phyloP scores from a whole-genome alignment of 2,797 vertebrate species.

The Emydoidea blandingii region DNA sequence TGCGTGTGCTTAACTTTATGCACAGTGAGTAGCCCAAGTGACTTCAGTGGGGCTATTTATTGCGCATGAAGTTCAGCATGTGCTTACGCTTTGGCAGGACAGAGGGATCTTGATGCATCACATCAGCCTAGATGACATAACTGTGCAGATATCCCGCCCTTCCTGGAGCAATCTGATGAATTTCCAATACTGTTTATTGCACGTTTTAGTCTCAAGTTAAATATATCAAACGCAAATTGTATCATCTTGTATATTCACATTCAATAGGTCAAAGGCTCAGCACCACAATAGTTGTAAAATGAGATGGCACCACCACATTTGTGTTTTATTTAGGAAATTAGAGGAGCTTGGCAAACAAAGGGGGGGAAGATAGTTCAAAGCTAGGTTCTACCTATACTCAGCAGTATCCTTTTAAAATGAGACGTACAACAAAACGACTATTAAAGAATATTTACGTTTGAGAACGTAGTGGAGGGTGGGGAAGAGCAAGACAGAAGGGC shows the following conservation, averaged over 20 bases:
- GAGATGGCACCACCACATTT: not conserved
- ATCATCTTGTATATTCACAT: not conserved
- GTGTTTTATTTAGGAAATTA: not conserved
- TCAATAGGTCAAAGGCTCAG: not conserved
- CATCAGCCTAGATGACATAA: not conserved
- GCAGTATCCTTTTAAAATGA: not conserved
- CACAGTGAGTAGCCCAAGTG: fast-evolving
- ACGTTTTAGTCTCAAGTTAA: not conserved
- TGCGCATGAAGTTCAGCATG: not conserved
- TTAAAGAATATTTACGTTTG: not conserved
- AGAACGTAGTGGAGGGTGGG: not conserved
- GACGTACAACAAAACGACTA: not conserved
- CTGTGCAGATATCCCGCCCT: not conserved
- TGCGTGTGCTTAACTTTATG: not conserved
- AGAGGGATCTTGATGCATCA: not conserved
- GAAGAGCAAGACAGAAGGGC: not conserved
- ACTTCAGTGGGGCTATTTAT: not conserved
- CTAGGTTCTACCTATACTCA: not conserved
- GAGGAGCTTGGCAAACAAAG: not conserved
- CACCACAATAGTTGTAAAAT: not conserved
- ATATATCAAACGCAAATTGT: not conserved
- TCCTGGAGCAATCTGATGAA: not conserved
- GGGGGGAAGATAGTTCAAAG: not conserved
- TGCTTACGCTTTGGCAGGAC: not conserved
- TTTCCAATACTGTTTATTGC: not conserved